These are phyloP conservation scores for Tetropium fuscum DNA, from an alignment of 2,888 invertebrate genomes.

Conservation along the genomic window DNA sequence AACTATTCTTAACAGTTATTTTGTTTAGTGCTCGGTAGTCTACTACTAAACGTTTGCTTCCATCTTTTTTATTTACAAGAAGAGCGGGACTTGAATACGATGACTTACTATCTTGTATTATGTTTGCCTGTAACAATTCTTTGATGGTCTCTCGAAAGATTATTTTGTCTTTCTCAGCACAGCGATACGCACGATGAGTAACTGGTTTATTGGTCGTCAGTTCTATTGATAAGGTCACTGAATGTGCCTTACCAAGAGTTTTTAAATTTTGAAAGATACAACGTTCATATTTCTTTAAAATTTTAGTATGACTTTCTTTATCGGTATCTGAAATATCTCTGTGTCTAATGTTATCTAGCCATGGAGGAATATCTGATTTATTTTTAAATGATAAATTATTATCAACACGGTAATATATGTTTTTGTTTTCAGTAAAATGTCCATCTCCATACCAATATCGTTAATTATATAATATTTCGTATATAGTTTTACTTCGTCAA, in stretches of 20 bases:
- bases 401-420: too few relatives aligned
- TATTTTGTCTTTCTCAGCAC: constrained; percentile 18
- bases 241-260: constrained; percentile 9
- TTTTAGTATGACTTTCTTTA: too few relatives aligned
- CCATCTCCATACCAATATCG: too few relatives aligned
- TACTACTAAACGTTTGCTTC: constrained; percentile 26
- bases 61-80: constrained; percentile 27
- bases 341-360: too few relatives aligned
- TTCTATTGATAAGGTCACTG: constrained; percentile 6
- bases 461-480: too few relatives aligned
- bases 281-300: too few relatives aligned
- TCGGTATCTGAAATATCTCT: too few relatives aligned
- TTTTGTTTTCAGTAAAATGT: too few relatives aligned
- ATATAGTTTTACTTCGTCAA: too few relatives aligned
- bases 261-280: too few relatives aligned
- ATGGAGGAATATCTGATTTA: too few relatives aligned
- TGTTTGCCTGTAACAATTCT: constrained; percentile 18
- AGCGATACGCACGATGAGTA: constrained; percentile 6
- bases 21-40: constrained; percentile 34
- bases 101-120: constrained; percentile 19
- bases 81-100: constrained; percentile 25
- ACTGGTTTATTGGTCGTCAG: constrained; percentile 8
- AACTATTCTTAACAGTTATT: constrained; percentile 11
- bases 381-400: too few relatives aligned
- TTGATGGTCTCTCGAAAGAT: constrained; percentile 1